phyloP scores from a whole-genome alignment of 2,113 vertebrate genomes.

The Pundamilia nyererei region DNA sequence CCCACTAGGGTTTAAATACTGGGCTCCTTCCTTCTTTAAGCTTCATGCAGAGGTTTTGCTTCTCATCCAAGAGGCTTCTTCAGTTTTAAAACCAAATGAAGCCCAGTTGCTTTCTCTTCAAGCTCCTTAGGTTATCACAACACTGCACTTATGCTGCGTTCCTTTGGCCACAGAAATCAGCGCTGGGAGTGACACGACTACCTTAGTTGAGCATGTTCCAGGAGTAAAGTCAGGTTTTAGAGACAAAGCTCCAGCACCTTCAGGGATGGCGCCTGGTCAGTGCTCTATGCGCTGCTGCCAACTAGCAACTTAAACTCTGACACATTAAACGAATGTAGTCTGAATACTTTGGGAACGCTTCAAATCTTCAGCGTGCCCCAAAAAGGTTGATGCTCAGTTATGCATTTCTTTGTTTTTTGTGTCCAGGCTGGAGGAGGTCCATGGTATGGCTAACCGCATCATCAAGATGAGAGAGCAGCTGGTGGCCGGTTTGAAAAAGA shows the following conservation, averaged over 20 bases:
- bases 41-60: background rate
- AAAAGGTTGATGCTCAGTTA: background rate
- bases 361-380: background rate
- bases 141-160: background rate
- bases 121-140: background rate
- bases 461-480: constrained; percentile 93
- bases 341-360: background rate
- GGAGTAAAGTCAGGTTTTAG: background rate
- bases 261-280: background rate
- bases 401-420: background rate
- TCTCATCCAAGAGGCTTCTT: background rate
- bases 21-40: background rate
- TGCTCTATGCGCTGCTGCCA: background rate
- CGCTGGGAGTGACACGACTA: background rate
- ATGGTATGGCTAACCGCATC: constrained; percentile 92
- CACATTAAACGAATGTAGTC: background rate
- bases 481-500: constrained; percentile 87
- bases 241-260: background rate
- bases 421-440: constrained; percentile 86
- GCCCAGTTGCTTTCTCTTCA: background rate
- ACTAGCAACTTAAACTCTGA: background rate
- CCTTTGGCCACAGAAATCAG: background rate
- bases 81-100: background rate
- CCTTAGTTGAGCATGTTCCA: background rate
- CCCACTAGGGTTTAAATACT: background rate